Conservation (phyloP, 1,140 invertebrate species). For the Thaumetopoea pityocampa region DNA sequence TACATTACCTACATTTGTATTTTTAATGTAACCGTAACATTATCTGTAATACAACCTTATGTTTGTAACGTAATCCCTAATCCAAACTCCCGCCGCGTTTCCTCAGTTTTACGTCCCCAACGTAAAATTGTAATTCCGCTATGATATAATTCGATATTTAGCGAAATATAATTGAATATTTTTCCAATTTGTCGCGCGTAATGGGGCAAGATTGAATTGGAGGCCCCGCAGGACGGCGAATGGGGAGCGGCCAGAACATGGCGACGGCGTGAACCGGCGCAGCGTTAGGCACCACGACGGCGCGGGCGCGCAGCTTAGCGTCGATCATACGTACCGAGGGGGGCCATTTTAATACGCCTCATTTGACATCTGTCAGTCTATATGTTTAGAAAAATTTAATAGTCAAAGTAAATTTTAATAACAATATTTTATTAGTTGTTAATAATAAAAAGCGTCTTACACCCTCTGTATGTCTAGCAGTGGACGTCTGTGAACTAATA, state of each 20-base stretch:
- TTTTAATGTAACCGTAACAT: constrained; percentile 4
- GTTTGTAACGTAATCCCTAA: neutral
- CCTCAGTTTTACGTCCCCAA: constrained; percentile 47
- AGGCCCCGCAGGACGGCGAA: constrained; percentile 45
- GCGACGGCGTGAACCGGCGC: constrained; percentile 12
- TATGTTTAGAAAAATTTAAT: no score
- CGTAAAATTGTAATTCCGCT: constrained; percentile 71
- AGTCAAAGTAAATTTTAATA: no score
- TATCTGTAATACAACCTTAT: neutral
- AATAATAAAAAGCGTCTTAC: no score
- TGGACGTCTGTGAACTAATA: no score
- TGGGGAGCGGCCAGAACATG: constrained; percentile 14
- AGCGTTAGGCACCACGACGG: constrained; percentile 13
- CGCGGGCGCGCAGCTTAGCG: neutral
- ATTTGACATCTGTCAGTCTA: no score
- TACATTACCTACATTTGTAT: no score
- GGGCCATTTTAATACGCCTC: no score
- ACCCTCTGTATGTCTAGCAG: no score
- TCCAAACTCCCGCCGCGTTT: constrained; percentile 8
- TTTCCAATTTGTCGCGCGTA: constrained; percentile 75
- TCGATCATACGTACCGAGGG: no score
- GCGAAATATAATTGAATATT: constrained; percentile 74
- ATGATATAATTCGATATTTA: constrained; percentile 74
- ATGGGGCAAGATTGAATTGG: constrained; percentile 75
- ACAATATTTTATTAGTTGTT: no score